Percentiles rank a stretch among this genome's conserved stretches.
phyloP scores from a whole-genome alignment of 23 tunicate species.

The Halocynthia roretzi region DNA sequence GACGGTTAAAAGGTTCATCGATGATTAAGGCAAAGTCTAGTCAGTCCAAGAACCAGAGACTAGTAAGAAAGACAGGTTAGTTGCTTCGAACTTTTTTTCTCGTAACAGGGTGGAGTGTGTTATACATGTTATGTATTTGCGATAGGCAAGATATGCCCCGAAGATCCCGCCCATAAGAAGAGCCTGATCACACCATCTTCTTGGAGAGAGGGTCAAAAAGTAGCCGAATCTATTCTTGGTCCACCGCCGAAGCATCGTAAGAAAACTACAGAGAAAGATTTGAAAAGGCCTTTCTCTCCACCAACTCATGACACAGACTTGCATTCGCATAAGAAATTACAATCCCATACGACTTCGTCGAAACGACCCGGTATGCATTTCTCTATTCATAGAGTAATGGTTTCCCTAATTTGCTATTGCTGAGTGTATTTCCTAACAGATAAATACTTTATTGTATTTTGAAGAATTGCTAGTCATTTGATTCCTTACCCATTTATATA shows the following conservation, averaged over 20 bases:
- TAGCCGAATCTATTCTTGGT: slow-evolving; percentile 28
- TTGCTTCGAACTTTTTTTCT: background rate
- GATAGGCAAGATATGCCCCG: slow-evolving; percentile 34
- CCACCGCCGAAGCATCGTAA: slow-evolving; percentile 8
- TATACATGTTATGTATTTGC: background rate
- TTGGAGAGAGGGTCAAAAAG: slow-evolving; percentile 63
- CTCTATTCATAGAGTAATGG: too few relatives aligned
- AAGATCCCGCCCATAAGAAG: slow-evolving; percentile 38
- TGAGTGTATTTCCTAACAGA: too few relatives aligned
- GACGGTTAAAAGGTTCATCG: too few relatives aligned
- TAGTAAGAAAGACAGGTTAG: slow-evolving; percentile 33
- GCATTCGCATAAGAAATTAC: too few relatives aligned
- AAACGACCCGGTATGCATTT: too few relatives aligned
- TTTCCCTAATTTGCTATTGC: too few relatives aligned
- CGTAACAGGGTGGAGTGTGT: background rate
- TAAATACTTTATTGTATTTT: too few relatives aligned
- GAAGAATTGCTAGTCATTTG: too few relatives aligned
- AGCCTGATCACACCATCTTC: slow-evolving; percentile 73
- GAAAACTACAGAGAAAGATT: slow-evolving; percentile 6
- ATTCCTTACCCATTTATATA: too few relatives aligned
- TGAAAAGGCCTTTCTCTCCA: background rate
- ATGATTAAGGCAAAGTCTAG: too few relatives aligned
- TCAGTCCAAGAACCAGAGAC: background rate
- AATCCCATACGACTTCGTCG: too few relatives aligned
- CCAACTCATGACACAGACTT: too few relatives aligned